Evolutionary conservation across 2,888 invertebrate genomes (phyloP).

Genomic region (Anoplius nigerrimus): DNA sequence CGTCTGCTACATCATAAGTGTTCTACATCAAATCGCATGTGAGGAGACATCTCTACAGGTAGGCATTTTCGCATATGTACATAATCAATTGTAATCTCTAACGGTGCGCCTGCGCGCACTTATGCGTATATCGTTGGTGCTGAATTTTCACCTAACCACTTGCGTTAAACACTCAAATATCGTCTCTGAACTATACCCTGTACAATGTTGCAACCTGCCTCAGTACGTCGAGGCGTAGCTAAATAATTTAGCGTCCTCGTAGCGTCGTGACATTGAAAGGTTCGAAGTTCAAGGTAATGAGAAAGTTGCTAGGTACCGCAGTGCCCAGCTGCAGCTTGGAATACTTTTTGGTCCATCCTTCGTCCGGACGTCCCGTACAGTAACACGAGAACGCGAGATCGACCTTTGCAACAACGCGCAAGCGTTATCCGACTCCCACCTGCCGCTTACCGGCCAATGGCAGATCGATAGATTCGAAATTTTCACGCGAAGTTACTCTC

Average conservation of each 20-base stretch:
- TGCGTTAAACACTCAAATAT: too few relatives aligned
- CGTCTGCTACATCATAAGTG: constrained; percentile 27
- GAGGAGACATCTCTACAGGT: not conserved
- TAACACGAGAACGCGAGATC: constrained; percentile 11
- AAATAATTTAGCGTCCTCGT: too few relatives aligned
- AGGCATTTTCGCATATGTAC: too few relatives aligned
- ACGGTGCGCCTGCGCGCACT: not conserved
- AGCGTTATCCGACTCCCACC: constrained; percentile 39
- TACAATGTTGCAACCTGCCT: too few relatives aligned
- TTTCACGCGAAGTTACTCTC: constrained; percentile 27
- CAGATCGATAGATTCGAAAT: constrained; percentile 53
- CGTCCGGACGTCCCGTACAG: not conserved
- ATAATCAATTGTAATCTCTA: too few relatives aligned
- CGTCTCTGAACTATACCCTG: too few relatives aligned
- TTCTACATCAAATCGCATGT: not conserved
- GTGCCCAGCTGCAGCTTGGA: too few relatives aligned
- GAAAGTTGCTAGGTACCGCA: not conserved
- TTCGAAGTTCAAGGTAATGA: constrained; percentile 28
- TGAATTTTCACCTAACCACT: too few relatives aligned
- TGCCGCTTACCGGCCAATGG: constrained; percentile 31
- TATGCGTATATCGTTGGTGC: not conserved
- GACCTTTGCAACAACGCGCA: constrained; percentile 34
- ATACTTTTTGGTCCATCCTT: not conserved
- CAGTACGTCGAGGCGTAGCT: too few relatives aligned
- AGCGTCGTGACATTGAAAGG: not conserved